Evolutionary conservation across 1,140 invertebrate genomes (phyloP), one percentile per base, ranked within the genome.

Genomic region (Harlomillsia oculata): DNA sequence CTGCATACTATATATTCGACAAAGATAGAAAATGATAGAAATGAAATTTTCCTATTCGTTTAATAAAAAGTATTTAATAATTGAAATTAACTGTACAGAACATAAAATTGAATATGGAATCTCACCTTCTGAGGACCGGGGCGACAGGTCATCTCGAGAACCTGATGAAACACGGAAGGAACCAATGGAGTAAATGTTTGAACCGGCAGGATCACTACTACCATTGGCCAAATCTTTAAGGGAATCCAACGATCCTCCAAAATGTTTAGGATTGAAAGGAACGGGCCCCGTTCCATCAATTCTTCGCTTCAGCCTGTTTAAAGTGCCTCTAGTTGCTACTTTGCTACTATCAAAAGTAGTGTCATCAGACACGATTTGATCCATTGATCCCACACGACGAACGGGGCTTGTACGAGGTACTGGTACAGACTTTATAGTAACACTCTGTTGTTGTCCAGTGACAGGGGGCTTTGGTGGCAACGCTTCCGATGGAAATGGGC

Each of bases 221-320:
- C 55, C 62, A 48, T 58, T 56, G 5, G 41, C 45, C 1, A 62
- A 23, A 46, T 82, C 80, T 63, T 80, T 77, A 5, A 84, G 67
- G 0, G 82, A 83, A 67, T 83, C 81, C 60, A 83, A 72, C 32
- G 81, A 82, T 16, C 78, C 78, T 60, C 62, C 60, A 36, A 65
- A 49, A 11, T 46, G 25, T 44, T 57, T 58, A 11, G 63, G 44
- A 32, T 59, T 43, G 41, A 54, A 57, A 50, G 39, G 28, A 30
- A 39, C 20, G 0, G 36, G 11, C 11, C 51, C 54, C 18, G 59
- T 56, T 28, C 73, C 70, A 64, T 76, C 73, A 20, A 71, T 71
- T n/a, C n/a, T n/a, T 53, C 72, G 74, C 61, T 76, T 76, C 29
- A 75, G 64, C 67, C 75, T 74, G 52, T 76, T 75, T 14, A 73